Evolutionary conservation across 2,888 invertebrate species (phyloP), one percentile per base, ranked within the genome.

Genomic region (Hipparchia sbordonii): DNA sequence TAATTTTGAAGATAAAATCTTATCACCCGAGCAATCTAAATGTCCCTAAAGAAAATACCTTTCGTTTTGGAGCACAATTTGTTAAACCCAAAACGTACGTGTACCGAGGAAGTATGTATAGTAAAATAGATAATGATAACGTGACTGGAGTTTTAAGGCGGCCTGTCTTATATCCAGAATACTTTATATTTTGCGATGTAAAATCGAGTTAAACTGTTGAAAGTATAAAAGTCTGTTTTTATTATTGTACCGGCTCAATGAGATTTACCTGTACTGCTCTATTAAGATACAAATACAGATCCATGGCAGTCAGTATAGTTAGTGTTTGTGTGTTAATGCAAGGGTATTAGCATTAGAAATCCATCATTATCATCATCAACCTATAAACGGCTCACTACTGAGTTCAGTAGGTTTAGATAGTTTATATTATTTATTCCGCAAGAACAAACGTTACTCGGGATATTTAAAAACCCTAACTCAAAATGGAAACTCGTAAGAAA

Each of bases 1-100:
- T 74, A 74, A 76, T 76, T 76, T 72, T 69, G 57, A 66, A 63
- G 72, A 76, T 74, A 76, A 72, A 70, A 76, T 76, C 76, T 74
- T 68, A 76, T 74, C 74, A 71, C 68, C 67, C 67, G 70, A 59
- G 70, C 67, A 70, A 73, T 73, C 70, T 72, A 72, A 72, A 74
- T 72, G 70, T 76, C 74, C 66, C 68, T 59, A 71, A 72, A 74
- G 76, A 76, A 72, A 74, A 72, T 72, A 67, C 61, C 70, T 74
- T 63, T 72, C 72, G 69, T 72, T 73, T 54, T 54, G 62, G 57
- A 65, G 62, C 61, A 70, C 67, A 75, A 74, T 75, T 75, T 72
- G 74, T 68, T 72, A 56, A 70, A 70, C 70, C 73, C 69, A 51
- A 69, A 62, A 69, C 52, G 69, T 61, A 69, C 69, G 61, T 69